Evolutionary conservation across 1,140 invertebrate genomes (phyloP).

Genomic region (Amyelois transitella): DNA sequence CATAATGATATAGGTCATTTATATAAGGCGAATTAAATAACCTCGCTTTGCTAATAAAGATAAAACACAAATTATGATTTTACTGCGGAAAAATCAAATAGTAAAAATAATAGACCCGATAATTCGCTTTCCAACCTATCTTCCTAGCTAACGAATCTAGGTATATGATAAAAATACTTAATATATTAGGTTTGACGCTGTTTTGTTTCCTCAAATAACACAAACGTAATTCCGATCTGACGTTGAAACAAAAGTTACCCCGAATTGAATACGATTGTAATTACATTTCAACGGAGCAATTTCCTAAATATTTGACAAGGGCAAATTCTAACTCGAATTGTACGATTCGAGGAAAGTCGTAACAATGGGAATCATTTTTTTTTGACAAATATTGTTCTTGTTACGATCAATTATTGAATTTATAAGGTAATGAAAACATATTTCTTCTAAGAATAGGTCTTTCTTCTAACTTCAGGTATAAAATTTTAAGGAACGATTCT

Average conservation of each 20-base stretch:
- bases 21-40: no score
- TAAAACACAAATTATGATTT: no score
- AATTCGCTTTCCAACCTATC: no score
- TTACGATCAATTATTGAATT: neutral
- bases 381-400: neutral
- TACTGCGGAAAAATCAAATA: no score
- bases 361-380: neutral
- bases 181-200: neutral
- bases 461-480: neutral
- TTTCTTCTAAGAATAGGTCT: neutral
- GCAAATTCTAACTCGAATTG: neutral
- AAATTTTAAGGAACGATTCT: neutral
- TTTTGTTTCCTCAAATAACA: neutral
- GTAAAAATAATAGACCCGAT: no score
- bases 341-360: neutral
- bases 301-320: neutral
- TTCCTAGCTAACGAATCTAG: no score
- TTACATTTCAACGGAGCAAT: neutral
- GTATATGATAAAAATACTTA: no score
- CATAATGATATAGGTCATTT: no score
- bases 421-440: neutral
- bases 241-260: neutral
- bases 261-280: neutral
- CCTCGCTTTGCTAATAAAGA: no score
- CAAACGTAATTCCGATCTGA: neutral